Conservation (phyloP, 2,888 invertebrate genomes). For the Folsomia candida region DNA sequence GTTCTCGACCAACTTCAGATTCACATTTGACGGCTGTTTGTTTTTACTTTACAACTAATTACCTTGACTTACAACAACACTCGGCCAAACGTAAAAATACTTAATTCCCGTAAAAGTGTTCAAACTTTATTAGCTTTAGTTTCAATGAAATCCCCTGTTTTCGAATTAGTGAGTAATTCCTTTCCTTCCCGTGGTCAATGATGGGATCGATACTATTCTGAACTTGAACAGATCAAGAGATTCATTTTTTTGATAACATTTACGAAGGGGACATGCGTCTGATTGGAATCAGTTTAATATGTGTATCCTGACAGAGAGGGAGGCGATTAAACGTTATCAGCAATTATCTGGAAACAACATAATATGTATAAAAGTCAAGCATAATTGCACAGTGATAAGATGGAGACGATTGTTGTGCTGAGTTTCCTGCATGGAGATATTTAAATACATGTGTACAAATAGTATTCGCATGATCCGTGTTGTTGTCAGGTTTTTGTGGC, state of each 20-base stretch:
- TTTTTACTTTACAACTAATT: conserved; percentile 9
- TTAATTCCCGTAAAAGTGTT: no score
- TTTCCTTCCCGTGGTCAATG: neutral
- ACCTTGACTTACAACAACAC: neutral
- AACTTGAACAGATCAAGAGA: neutral
- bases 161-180: no score
- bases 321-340: conserved; percentile 12
- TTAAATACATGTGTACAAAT: conserved; percentile 32
- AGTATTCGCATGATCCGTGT: conserved; percentile 40
- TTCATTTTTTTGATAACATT: neutral
- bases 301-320: neutral
- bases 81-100: neutral
- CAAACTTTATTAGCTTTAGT: no score
- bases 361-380: conserved; percentile 45
- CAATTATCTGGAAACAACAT: conserved; percentile 29
- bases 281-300: neutral
- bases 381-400: conserved; percentile 24
- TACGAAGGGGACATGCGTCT: neutral
- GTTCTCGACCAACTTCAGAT: neutral
- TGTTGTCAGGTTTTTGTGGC: conserved; percentile 45
- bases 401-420: conserved; percentile 24
- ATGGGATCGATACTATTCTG: neutral
- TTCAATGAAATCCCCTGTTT: no score
- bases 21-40: conserved; percentile 12
- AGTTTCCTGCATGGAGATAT: conserved; percentile 43